These are phyloP conservation scores for Isotomurus palustris DNA, from an alignment of 2,888 invertebrate genomes.

Conservation along the genomic window DNA sequence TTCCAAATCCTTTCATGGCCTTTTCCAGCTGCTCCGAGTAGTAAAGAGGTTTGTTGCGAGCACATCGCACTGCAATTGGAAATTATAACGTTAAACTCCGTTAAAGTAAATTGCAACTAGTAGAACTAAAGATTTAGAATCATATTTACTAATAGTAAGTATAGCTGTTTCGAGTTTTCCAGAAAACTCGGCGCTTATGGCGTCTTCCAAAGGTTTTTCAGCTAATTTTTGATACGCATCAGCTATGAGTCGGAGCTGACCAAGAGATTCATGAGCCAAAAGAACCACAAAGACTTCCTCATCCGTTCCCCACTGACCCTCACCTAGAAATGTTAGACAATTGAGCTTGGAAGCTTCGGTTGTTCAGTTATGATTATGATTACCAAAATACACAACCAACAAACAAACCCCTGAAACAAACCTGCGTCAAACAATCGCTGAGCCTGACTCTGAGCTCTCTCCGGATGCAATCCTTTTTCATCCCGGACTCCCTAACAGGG, in stretches of 20 bases:
- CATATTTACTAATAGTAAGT: conserved; percentile 59
- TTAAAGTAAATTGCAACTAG: neutral
- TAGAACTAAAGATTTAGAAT: neutral
- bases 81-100: conserved; percentile 3
- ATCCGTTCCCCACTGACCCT: conserved; percentile 67
- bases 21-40: conserved; percentile 39
- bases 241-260: conserved; percentile 64
- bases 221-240: conserved; percentile 69
- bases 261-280: conserved; percentile 68
- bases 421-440: conserved; percentile 65
- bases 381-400: no score
- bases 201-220: conserved; percentile 68
- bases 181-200: conserved; percentile 57
- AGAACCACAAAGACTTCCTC: conserved; percentile 68
- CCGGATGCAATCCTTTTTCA: conserved; percentile 47
- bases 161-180: conserved; percentile 66
- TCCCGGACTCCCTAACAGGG: conserved; percentile 28
- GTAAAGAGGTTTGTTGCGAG: conserved; percentile 28
- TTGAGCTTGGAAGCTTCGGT: no score
- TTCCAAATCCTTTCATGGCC: conserved; percentile 40
- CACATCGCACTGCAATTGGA: conserved; percentile 34
- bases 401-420: conserved; percentile 34
- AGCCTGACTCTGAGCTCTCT: conserved; percentile 64
- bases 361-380: no score
- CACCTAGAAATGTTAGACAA: conserved; percentile 55